Evolutionary conservation across 2,888 invertebrate genomes (phyloP), one percentile per base, ranked within the genome.

Genomic region (Himalopsyche anomala): DNA sequence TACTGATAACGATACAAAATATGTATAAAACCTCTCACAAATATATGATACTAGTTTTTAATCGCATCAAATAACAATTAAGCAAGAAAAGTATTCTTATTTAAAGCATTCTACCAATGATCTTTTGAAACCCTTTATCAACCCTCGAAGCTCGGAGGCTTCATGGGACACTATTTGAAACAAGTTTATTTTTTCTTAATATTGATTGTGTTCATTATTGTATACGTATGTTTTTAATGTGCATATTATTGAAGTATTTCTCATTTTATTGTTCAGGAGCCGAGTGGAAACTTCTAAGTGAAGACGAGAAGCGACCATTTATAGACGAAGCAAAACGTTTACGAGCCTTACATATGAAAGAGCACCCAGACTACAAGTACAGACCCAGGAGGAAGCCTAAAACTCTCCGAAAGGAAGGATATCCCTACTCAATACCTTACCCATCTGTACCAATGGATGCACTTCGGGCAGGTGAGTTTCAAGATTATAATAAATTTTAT

Each of bases 321-420:
- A 99, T 99, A 89, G 99, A 99, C 91, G 99, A 99, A 91, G 99
- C 99, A 17, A 99, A 99, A 91, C 95, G 99, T 88, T 94, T 99
- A 89, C 94, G 99, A 80, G 97, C 97, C 36, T 96, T 97, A 95
- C 98, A 99, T 94, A 99, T 98, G 98, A 97, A 97, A 92, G 97
- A 98, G 90, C 97, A 98, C 91, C 98, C 98, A 0, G 98, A 98
- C 93, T 98, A 98, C 94, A 98, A 98, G 92, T 98, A 98, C 94
- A 92, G 98, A 89, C 98, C 98, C 19, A 92, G 97, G 90, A 95
- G 98, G 92, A 98, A 98, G 92, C 97, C 97, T 82, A 98, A 98
- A 92, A 96, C 97, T 56, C 91, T 97, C 89, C 94, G 97, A 91
- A 98, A 98, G 91, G 97, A 98, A 91, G 97, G 97, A 19, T 98